Evolutionary conservation across 2,797 vertebrate genomes (phyloP).

Genomic region (Lycodopsis pacificus): DNA sequence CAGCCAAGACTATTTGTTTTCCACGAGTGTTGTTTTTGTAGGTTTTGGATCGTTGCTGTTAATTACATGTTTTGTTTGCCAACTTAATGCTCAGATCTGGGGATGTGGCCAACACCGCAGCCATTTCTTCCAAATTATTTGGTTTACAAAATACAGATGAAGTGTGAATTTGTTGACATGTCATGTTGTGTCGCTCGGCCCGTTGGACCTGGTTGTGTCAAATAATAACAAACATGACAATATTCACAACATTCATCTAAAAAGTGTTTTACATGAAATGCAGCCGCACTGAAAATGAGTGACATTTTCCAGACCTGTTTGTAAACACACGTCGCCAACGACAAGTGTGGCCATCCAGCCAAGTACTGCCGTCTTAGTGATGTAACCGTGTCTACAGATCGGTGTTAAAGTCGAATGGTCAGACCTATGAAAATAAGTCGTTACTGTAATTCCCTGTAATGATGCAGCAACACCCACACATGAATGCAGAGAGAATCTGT

Average conservation of each 20-base stretch:
- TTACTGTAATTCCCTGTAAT: conserved; percentile 31
- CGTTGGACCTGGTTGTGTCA: no score
- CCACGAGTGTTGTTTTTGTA: background rate
- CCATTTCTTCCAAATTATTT: conserved; percentile 35
- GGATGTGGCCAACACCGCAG: conserved; percentile 23
- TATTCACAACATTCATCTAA: background rate
- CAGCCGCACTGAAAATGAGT: background rate
- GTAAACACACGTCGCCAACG: background rate
- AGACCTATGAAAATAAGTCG: background rate
- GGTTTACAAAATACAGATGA: conserved; percentile 26
- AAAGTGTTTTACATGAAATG: background rate
- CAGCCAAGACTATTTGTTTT: background rate
- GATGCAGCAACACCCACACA: conserved; percentile 30
- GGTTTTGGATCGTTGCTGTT: conserved; percentile 26
- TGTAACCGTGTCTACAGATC: background rate
- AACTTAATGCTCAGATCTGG: conserved; percentile 24
- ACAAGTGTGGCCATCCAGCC: background rate
- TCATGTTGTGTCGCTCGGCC: background rate
- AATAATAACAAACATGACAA: background rate
- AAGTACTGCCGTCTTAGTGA: no score
- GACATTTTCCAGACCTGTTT: no score
- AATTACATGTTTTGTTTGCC: conserved; percentile 20
- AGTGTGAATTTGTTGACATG: conserved; percentile 21
- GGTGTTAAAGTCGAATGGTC: background rate
- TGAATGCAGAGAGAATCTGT: conserved; percentile 7